Evolutionary conservation across 2,113 vertebrate species (phyloP).

Genomic region (Dolichallabes microphthalmus): DNA sequence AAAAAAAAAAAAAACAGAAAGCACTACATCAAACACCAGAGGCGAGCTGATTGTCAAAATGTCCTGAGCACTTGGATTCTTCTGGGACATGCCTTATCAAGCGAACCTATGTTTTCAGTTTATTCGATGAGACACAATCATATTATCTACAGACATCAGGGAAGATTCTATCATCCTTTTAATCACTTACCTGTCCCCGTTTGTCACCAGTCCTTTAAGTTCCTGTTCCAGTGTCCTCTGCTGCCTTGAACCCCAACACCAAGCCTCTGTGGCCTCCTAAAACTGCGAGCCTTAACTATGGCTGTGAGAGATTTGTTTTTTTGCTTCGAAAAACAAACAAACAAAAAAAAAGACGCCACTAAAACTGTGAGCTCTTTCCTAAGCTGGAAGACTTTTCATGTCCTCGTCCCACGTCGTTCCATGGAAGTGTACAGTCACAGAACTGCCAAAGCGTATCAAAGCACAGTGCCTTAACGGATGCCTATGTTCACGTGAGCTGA

Average conservation of each 20-base stretch:
- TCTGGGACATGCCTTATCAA: slow-evolving; percentile 58
- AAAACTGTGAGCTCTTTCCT: slow-evolving; percentile 91
- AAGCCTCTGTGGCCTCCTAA: slow-evolving; percentile 67
- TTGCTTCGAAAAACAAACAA: slow-evolving; percentile 57
- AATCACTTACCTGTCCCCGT: not conserved
- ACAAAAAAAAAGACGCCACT: slow-evolving; percentile 79
- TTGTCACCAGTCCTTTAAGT: not conserved
- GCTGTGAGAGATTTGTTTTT: slow-evolving; percentile 69
- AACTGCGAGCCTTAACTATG: slow-evolving; percentile 87
- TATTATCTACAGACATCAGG: slow-evolving; percentile 18
- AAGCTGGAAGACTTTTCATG: slow-evolving; percentile 82
- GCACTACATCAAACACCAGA: slow-evolving; percentile 54
- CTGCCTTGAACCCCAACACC: slow-evolving; percentile 65
- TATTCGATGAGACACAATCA: slow-evolving; percentile 30
- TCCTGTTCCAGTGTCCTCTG: slow-evolving; percentile 43
- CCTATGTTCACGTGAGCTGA: slow-evolving; percentile 33
- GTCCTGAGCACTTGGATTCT: slow-evolving; percentile 70
- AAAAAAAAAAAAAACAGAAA: slow-evolving; percentile 42
- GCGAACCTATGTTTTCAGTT: slow-evolving; percentile 33
- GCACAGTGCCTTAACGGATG: slow-evolving; percentile 94
- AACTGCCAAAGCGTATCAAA: slow-evolving; percentile 94
- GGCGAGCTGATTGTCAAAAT: slow-evolving; percentile 50
- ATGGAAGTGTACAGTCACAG: slow-evolving; percentile 80
- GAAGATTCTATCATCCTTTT: slow-evolving; percentile 37
- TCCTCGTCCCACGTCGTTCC: slow-evolving; percentile 79